Evolutionary conservation across 2,888 invertebrate genomes (phyloP).

Genomic region (Carcina quercana): DNA sequence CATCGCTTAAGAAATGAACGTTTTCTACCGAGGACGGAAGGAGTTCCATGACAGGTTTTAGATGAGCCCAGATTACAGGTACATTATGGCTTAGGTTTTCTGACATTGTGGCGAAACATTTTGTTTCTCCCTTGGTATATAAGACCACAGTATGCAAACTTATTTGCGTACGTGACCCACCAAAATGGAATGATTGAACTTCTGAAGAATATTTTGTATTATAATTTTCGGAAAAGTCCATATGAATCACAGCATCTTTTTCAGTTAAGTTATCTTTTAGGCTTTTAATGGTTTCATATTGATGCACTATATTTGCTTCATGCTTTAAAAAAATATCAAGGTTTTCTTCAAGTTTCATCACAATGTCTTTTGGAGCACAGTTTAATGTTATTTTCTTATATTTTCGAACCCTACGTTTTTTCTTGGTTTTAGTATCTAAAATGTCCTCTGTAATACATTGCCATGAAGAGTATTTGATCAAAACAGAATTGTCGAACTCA

Average conservation of each 20-base stretch:
- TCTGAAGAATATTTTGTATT: slow-evolving; percentile 26
- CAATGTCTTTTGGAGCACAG: slow-evolving; percentile 6
- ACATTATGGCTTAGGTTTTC: slow-evolving; percentile 24
- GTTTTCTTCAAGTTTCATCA: slow-evolving; percentile 12
- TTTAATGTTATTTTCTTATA: background rate
- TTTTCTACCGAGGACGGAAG: slow-evolving; percentile 20
- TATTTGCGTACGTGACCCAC: slow-evolving; percentile 26
- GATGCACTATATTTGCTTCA: slow-evolving; percentile 11
- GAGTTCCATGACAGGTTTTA: slow-evolving; percentile 16
- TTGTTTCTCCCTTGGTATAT: slow-evolving; percentile 19
- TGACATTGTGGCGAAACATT: slow-evolving; percentile 25
- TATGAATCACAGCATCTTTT: slow-evolving; percentile 16
- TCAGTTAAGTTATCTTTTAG: slow-evolving; percentile 15
- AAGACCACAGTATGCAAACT: slow-evolving; percentile 35
- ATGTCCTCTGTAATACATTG: slow-evolving; percentile 10
- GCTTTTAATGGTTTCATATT: slow-evolving; percentile 16
- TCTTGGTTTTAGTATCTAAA: slow-evolving; percentile 1
- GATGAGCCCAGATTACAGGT: slow-evolving; percentile 26
- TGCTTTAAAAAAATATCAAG: slow-evolving; percentile 8
- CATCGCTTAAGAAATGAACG: slow-evolving; percentile 32
- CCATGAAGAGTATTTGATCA: slow-evolving; percentile 10
- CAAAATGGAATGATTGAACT: slow-evolving; percentile 36
- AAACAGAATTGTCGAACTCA: slow-evolving; percentile 9
- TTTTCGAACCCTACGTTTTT: slow-evolving; percentile 2
- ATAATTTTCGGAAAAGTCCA: slow-evolving; percentile 41